Base-by-base conservation (phyloP, 2,888 invertebrate species). In the Dyspetes luteomarginatus region DNA sequence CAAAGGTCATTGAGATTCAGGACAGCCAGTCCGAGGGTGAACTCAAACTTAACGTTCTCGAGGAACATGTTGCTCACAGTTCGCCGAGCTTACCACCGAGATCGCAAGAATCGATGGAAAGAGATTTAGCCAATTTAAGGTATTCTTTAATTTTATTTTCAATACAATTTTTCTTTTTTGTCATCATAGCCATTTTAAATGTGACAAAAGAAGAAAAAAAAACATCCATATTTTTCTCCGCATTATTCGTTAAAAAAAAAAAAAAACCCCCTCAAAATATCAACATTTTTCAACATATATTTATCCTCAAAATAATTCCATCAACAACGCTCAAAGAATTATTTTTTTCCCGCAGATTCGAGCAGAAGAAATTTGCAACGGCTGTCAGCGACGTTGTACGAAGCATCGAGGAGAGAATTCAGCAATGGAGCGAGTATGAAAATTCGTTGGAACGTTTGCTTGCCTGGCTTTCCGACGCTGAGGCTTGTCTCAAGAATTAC, bases 381-480 rank as follows among this genome's bases (percentile, higher is more conserved):
- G 95, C 96, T 0, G 93, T 97, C 36, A 95, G 94, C 84, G 97
- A 97, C 88, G 96, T 96, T 0, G 95, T 95, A 86, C 95, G 96
- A 81, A 95, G 95, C 22, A 93, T 98, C 36, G 97, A 97, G 91
- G 96, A 96, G 85, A 95, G 97, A 84, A 94, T 98, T 83, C 96
- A 96, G 85, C 97, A 97, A 92, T 98, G 98, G 98, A 95, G 95
- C 82, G 97, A 97, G 86, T 98, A 98, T 90, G 98, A 98, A 89
- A 94, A 95, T 82, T 96, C 97, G 0, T 94, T 97, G 86, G 97
- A 97, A 85, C 94, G 96, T 52, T 93, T 98, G 60, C 94, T 97
- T 73, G 94, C 94, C 60, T 98, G 98, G 97, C 92, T 98, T 75
- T 95, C 95, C 60, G 97, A 98, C 82, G 96, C 97, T 0, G 98